Percentiles rank a stretch among this genome's conserved stretches.
Evolutionary conservation across 2,113 vertebrate genomes (phyloP).

Genomic region (Galeopterus variegatus): DNA sequence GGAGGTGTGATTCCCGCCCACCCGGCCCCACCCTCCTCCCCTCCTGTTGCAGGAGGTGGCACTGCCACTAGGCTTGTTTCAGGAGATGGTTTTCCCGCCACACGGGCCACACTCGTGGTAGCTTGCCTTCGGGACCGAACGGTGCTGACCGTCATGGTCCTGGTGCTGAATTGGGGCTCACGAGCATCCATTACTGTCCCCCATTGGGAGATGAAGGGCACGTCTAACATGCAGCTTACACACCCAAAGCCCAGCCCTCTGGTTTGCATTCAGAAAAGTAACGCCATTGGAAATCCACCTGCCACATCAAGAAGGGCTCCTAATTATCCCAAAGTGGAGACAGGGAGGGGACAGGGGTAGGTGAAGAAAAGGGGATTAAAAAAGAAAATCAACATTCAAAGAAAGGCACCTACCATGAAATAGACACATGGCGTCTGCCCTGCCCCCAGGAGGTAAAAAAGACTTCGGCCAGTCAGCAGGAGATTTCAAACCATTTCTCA

Average conservation of each 20-base stretch:
- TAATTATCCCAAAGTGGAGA: background rate
- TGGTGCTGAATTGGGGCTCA: accelerated
- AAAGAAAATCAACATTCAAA: background rate
- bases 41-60: background rate
- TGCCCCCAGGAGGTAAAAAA: slow-evolving; percentile 93
- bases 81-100: background rate
- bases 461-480: slow-evolving; percentile 96
- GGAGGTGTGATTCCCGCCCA: background rate
- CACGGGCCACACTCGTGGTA: accelerated
- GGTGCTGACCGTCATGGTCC: background rate
- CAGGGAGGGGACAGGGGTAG: background rate
- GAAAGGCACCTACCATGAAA: slow-evolving; percentile 93
- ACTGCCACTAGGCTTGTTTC: background rate
- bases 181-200: background rate
- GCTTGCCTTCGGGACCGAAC: background rate
- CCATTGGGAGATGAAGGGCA: accelerated
- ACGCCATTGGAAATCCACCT: background rate
- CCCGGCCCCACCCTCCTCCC: background rate
- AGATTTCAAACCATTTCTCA: slow-evolving; percentile 99
- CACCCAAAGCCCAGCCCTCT: background rate
- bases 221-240: background rate
- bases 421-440: slow-evolving; percentile 92
- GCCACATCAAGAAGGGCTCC: background rate
- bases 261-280: accelerated
- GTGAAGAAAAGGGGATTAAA: background rate